phyloP scores from a whole-genome alignment of 1,140 invertebrate species.

The Lepidostoma basale region DNA sequence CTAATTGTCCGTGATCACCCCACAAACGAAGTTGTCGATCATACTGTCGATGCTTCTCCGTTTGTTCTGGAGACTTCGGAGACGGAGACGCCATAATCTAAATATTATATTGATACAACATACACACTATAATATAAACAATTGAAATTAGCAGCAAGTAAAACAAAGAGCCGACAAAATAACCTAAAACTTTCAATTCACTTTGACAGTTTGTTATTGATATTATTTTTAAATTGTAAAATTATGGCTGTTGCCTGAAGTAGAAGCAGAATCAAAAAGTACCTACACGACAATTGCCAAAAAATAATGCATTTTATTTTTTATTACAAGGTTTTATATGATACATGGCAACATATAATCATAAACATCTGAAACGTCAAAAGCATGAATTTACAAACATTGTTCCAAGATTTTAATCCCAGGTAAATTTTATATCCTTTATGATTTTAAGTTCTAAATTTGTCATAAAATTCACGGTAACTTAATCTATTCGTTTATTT shows the following conservation, averaged over 20 bases:
- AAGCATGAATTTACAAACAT: constrained; percentile 84
- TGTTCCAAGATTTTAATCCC: constrained; percentile 92
- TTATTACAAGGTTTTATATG: no score
- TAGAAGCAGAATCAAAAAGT: no score
- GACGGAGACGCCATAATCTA: constrained; percentile 72
- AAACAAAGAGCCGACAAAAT: not conserved
- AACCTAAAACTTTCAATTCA: constrained; percentile 22
- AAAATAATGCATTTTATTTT: no score
- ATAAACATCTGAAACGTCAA: constrained; percentile 44
- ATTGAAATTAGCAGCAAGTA: not conserved
- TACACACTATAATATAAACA: not conserved
- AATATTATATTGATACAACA: not conserved
- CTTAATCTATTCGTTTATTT: no score
- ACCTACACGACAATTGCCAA: no score
- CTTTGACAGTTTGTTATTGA: constrained; percentile 36
- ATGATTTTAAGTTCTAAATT: not conserved
- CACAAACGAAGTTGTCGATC: constrained; percentile 92
- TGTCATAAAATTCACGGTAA: no score
- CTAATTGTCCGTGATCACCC: constrained; percentile 95
- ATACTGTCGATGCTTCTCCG: constrained; percentile 82
- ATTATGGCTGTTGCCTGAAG: no score
- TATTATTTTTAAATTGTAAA: no score
- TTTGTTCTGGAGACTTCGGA: constrained; percentile 81
- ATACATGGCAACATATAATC: not conserved
- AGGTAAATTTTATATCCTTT: constrained; percentile 65